A percentile compares a stretch with the other conserved stretches of the same genome.
These are phyloP conservation scores for Ianthella basta DNA, from an alignment of 37 sponge, comb jelly and placozoan genomes.

Conservation along the genomic window DNA sequence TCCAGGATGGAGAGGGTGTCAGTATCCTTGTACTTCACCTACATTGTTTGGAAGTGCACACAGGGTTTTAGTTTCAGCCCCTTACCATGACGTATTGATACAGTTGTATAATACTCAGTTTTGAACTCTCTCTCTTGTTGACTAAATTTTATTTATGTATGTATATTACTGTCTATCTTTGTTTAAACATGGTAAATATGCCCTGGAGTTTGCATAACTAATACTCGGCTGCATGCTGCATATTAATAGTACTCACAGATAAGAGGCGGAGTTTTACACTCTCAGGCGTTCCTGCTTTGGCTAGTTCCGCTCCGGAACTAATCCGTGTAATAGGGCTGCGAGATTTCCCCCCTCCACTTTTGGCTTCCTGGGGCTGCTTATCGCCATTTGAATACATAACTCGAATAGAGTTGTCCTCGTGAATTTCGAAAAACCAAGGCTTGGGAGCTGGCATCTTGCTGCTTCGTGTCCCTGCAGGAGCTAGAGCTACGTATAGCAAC, in stretches of 20 bases:
- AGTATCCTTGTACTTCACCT: neutral
- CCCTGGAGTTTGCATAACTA: neutral
- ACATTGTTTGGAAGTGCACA: neutral
- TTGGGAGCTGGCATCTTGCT: constrained; percentile 2
- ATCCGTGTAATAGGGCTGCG: neutral
- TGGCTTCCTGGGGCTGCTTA: neutral
- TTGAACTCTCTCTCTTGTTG: neutral
- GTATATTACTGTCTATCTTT: neutral
- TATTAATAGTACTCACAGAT: neutral
- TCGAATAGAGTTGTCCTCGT: neutral
- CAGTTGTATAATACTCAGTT: neutral
- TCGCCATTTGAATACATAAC: constrained; percentile 1
- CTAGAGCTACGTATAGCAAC: neutral
- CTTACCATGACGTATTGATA: neutral
- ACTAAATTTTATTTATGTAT: neutral
- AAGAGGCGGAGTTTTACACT: neutral
- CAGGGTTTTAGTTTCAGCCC: neutral
- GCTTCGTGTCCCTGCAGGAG: too few relatives aligned
- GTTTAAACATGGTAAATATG: neutral
- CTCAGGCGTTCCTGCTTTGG: constrained; percentile 5
- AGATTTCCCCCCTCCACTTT: neutral
- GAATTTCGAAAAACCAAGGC: neutral
- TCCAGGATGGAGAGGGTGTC: neutral
- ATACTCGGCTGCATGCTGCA: neutral
- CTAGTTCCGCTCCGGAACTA: constrained; percentile 15